Evolutionary conservation across 2,113 vertebrate genomes (phyloP).

Genomic region (Stictonetta naevosa): DNA sequence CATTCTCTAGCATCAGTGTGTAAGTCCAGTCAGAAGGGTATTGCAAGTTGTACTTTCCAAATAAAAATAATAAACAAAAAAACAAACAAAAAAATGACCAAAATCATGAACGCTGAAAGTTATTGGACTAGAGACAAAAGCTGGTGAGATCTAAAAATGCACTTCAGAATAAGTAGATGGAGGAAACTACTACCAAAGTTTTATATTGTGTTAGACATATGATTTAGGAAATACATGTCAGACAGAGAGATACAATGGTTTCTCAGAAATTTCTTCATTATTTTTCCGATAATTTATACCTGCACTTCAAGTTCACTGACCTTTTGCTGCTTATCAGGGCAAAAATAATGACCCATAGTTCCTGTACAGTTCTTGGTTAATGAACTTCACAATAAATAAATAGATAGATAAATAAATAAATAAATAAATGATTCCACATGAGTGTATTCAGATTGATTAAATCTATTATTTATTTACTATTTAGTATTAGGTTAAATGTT

Average conservation of each 20-base stretch:
- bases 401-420: not conserved
- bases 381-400: not conserved
- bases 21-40: not conserved
- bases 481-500: too few relatives aligned
- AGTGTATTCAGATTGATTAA: not conserved
- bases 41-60: not conserved
- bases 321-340: not conserved
- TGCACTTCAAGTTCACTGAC: not conserved
- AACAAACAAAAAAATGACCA: not conserved
- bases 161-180: not conserved
- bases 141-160: not conserved
- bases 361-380: not conserved
- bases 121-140: not conserved
- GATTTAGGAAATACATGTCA: not conserved
- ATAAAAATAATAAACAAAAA: not conserved
- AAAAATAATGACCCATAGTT: not conserved
- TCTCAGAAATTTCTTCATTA: not conserved
- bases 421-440: not conserved
- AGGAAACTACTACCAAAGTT: not conserved
- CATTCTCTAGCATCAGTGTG: not conserved
- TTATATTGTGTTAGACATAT: fast-evolving
- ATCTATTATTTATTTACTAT: not conserved
- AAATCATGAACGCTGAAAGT: not conserved
- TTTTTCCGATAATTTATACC: not conserved
- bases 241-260: not conserved